A percentile compares a stretch with the other conserved stretches of the same genome.
These are phyloP conservation scores for Urechis unicinctus DNA, from an alignment of 2,888 invertebrate species.

Conservation along the genomic window DNA sequence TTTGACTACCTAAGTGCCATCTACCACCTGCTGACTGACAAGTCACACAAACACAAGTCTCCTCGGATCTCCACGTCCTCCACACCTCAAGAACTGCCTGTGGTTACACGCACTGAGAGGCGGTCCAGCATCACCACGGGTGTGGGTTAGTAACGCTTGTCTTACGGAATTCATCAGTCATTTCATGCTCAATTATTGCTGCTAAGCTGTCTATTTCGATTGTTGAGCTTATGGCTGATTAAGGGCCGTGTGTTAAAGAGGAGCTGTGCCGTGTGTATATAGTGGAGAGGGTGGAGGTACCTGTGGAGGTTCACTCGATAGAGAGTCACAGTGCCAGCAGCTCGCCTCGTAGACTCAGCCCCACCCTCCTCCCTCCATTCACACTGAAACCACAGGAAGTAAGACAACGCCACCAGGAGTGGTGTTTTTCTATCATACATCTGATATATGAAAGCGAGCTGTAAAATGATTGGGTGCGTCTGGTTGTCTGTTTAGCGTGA, in stretches of 20 bases:
- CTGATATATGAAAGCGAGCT: too few relatives aligned
- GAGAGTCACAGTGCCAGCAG: conserved; percentile 2
- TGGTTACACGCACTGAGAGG: conserved; percentile 49
- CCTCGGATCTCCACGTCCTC: conserved; percentile 19
- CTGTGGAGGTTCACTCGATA: conserved; percentile 28
- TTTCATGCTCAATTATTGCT: neutral
- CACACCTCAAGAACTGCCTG: conserved; percentile 35
- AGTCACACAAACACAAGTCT: conserved; percentile 22
- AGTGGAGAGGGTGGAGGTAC: conserved; percentile 44
- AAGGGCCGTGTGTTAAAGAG: too few relatives aligned
- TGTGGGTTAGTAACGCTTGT: conserved; percentile 37
- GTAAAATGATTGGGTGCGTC: neutral
- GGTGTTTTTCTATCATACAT: too few relatives aligned
- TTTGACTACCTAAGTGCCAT: conserved; percentile 93
- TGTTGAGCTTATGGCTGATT: too few relatives aligned
- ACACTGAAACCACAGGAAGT: conserved; percentile 28
- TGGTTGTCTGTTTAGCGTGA: neutral
- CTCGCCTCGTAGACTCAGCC: conserved; percentile 8
- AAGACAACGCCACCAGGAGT: too few relatives aligned
- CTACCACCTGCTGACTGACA: conserved; percentile 80
- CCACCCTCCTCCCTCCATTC: conserved; percentile 30
- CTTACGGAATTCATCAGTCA: neutral
- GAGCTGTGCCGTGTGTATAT: too few relatives aligned
- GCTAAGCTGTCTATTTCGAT: too few relatives aligned
- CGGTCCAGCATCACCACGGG: conserved; percentile 55